Evolutionary conservation across 2,113 vertebrate genomes (phyloP), one percentile per base, ranked within the genome.

Genomic region (Oncorhynchus tshawytscha): DNA sequence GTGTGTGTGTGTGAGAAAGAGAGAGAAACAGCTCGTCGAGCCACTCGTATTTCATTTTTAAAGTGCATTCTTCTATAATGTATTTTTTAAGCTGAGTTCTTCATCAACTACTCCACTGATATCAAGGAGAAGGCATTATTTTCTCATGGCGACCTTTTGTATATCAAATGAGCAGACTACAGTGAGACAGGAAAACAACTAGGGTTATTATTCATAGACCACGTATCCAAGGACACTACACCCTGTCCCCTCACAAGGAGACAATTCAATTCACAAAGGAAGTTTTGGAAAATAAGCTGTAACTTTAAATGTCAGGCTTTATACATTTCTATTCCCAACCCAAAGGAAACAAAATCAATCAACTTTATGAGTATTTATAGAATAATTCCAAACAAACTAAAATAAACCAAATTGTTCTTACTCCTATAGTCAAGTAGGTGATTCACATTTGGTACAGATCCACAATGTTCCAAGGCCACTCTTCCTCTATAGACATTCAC

Each of bases 321-420:
- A 49, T 77, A 74, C 67, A 77, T n/a, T 31, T 62, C 31, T 27
- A 49, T 76, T 79, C 71, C 74, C 48, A 34, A 13, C 64, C 54
- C 8, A 62, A 59, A 72, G 74, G 74, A 81, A 81, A 81, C 12
- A 72, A 73, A 11, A 76, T 67, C 25, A 45, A 54, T 69, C 66
- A 76, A 45, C 39, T 45, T 22, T 49, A 45, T 73, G 70, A 27
- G 48, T 85, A 77, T 88, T 86, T 82, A 51, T 69, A 54, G 74
- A 73, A 75, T 39, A 74, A 16, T 72, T 57, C 59, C 65, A 72
- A 67, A 59, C 74, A 75, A 72, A 67, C 69, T 82, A 80, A 78
- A 78, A 66, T 69, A 65, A 75, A 78, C 62, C 70, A 54, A 67
- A 72, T 76, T 75, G 77, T 83, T 66, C 24, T 24, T 51, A 15